Conservation (phyloP, 2,797 vertebrate species). For the Thaleichthys pacificus region DNA sequence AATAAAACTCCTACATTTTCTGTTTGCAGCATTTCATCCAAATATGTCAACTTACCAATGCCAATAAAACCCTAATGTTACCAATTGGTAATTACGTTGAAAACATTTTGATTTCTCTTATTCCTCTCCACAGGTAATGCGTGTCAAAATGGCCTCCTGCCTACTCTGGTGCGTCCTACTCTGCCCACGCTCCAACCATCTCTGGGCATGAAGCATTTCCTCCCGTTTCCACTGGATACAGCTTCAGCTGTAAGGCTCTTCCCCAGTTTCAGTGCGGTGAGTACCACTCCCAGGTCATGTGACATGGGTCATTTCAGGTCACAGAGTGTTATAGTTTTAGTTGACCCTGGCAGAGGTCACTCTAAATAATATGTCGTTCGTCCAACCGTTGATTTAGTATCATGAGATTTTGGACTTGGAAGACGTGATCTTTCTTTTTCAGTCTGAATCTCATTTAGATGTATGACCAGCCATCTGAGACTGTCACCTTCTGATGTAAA, state of each 20-base stretch:
- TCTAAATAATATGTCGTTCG: not conserved
- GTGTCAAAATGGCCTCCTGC: slow-evolving; percentile 93
- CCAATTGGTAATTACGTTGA: too few species aligned
- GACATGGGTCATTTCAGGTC: slow-evolving; percentile 19
- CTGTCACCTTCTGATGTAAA: not conserved
- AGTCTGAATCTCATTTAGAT: not conserved
- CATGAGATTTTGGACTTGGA: not conserved
- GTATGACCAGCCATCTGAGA: not conserved
- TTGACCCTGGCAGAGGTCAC: slow-evolving; percentile 13
- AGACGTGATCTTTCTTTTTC: not conserved
- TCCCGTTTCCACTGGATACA: slow-evolving; percentile 88
- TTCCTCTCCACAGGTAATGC: slow-evolving; percentile 82
- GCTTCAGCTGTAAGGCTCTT: slow-evolving; percentile 87
- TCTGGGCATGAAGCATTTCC: slow-evolving; percentile 91
- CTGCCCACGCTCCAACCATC: slow-evolving; percentile 84
- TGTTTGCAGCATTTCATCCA: too few species aligned
- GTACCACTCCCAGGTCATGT: slow-evolving; percentile 53
- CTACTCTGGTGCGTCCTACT: slow-evolving; percentile 86
- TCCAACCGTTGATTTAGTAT: not conserved
- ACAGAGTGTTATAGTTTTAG: slow-evolving; percentile 1
- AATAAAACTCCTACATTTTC: too few species aligned
- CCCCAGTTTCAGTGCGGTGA: slow-evolving; percentile 92
- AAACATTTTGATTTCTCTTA: slow-evolving; percentile 31
- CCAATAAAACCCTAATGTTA: too few species aligned
- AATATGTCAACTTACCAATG: too few species aligned